These are phyloP conservation scores for Melanotus villosus DNA, from an alignment of 2,888 invertebrate species.

Conservation along the genomic window DNA sequence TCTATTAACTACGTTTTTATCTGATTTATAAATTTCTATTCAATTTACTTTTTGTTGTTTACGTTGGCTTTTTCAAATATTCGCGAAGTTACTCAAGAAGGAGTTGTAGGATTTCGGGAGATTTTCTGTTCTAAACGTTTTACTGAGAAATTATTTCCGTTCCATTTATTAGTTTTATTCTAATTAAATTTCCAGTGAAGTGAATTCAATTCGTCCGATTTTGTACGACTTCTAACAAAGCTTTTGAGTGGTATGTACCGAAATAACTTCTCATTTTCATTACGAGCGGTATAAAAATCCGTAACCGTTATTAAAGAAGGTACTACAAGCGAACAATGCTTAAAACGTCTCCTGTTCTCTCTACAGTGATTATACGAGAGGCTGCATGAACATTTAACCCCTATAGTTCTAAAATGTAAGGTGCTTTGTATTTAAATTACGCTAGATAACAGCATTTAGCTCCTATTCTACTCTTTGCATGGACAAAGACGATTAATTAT, in stretches of 20 bases:
- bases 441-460: slow-evolving; percentile 39
- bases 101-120: neutral
- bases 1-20: slow-evolving; percentile 17
- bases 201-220: neutral
- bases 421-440: slow-evolving; percentile 39
- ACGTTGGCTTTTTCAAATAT: neutral
- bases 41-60: too few species aligned
- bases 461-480: slow-evolving; percentile 37
- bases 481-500: slow-evolving; percentile 48
- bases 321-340: slow-evolving; percentile 9
- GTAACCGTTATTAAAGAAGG: slow-evolving; percentile 3
- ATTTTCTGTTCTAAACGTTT: neutral
- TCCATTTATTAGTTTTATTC: neutral
- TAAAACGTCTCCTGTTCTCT: slow-evolving; percentile 23
- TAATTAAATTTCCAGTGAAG: neutral
- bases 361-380: slow-evolving; percentile 34
- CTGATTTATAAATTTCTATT: too few species aligned
- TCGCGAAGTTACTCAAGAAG: neutral
- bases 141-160: neutral
- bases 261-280: slow-evolving; percentile 14
- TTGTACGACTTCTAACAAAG: neutral
- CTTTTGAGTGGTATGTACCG: neutral
- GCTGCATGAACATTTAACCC: slow-evolving; percentile 35
- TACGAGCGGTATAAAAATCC: slow-evolving; percentile 13
- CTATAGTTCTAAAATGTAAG: slow-evolving; percentile 36